Evolutionary conservation across 2,888 invertebrate species (phyloP).

Genomic region (Calameuta filiformis): DNA sequence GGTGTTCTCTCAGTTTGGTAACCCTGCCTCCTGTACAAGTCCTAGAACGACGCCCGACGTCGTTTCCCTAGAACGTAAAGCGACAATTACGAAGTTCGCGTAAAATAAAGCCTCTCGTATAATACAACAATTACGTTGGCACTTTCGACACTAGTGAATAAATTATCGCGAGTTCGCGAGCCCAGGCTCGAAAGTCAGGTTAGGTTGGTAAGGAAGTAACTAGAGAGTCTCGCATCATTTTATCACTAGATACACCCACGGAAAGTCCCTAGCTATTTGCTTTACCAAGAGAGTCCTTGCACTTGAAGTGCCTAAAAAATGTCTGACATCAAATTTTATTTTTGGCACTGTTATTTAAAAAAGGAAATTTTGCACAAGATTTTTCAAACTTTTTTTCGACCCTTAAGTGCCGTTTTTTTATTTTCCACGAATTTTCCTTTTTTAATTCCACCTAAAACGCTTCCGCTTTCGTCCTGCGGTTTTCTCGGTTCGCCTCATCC

Average conservation of each 20-base stretch:
- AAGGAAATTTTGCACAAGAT: background rate
- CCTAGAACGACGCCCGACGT: background rate
- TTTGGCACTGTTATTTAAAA: background rate
- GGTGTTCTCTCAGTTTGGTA: background rate
- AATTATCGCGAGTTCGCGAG: background rate
- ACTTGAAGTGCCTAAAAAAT: background rate
- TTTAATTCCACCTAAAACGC: background rate
- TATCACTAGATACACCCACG: background rate
- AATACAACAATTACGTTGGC: constrained; percentile 3
- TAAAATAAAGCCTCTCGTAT: background rate
- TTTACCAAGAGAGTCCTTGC: background rate
- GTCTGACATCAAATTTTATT: background rate
- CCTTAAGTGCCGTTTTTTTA: background rate
- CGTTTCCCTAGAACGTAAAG: background rate
- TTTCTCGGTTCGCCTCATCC: background rate
- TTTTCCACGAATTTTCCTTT: background rate
- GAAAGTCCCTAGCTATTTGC: background rate
- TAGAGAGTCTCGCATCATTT: background rate
- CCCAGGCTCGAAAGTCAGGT: background rate
- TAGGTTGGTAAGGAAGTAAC: background rate
- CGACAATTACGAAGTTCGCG: constrained; percentile 2
- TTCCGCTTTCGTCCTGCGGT: background rate
- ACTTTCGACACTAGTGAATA: background rate
- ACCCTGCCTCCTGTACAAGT: background rate
- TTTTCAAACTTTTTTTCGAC: background rate